Base-by-base conservation (phyloP, 2,113 vertebrate species). In the Nettapus auritus region DNA sequence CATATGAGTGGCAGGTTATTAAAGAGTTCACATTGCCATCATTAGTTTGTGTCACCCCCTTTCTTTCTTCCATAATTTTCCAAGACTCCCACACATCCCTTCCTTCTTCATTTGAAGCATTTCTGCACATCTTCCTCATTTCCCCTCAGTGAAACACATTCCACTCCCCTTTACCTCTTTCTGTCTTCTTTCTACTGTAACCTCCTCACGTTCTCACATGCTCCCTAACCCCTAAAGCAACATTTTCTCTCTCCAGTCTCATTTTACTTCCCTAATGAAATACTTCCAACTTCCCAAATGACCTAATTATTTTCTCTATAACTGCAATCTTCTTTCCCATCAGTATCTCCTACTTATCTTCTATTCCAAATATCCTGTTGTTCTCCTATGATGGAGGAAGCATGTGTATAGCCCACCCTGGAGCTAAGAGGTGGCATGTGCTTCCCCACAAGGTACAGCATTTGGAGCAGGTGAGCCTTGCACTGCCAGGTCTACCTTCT, bases 401-500 rank as follows among this genome's bases (percentile, higher is more conserved):
- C 14, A 31, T 8, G 8, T 3, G 3, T n/a, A 44, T 53, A 88
- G 77, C 36, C 11, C 44, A 52, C 0, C 0, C 1, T 11, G 42
- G 52, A 74, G 33, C 21, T 74, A 15, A 66, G 18, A 17, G 13
- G 5, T 50, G 19, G 5, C 22, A 8, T 79, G 21, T 76, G n/a
- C 19, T 25, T 88, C n/a, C 40, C 26, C 46, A 36, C 0, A 0
- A 83, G 44, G 31, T 17, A 11, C 33, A 76, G 17, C 1, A 0
- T 50, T 67, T 0, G 1, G 15, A 57, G 33, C 19, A 76, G 53
- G 3, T 29, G 25, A 86, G 38, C 34, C 21, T 74, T 73, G 23
- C 12, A 34, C 56, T 67, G 40, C 17, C 5, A 36, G 19, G 3
- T 60, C 59, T 80, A 50, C 1, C 13, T 53, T 75, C 11, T 46